Conservation (phyloP, 2,113 vertebrate genomes). For the Myiozetetes cayanensis region DNA sequence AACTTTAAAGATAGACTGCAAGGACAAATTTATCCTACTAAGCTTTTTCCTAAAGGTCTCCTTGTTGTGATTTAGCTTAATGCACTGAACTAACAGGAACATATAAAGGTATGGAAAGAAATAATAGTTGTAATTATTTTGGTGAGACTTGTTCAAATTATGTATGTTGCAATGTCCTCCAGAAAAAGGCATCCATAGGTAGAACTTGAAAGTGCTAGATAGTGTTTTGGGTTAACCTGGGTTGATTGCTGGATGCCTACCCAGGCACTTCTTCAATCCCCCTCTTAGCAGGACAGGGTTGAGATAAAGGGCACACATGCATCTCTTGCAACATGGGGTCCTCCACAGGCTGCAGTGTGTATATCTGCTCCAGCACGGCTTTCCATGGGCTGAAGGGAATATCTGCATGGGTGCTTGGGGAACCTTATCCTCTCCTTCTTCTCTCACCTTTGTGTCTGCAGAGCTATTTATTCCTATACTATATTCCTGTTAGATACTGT, state of each 20-base stretch:
- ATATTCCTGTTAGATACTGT: background rate
- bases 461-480: background rate
- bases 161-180: background rate
- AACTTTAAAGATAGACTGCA: background rate
- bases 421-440: background rate
- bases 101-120: background rate
- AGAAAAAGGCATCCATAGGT: background rate
- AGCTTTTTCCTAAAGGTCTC: background rate
- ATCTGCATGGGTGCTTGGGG: background rate
- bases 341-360: too few species aligned
- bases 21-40: background rate
- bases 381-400: background rate
- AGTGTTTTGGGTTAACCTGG: background rate
- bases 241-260: background rate
- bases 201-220: background rate
- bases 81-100: background rate
- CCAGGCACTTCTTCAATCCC: rapidly evolving
- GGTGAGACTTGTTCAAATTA: background rate
- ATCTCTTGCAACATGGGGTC: rapidly evolving
- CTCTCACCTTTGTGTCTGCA: background rate
- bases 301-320: background rate
- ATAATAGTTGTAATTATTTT: background rate
- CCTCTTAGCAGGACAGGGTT: background rate
- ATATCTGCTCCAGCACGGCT: background rate
- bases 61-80: background rate